Evolutionary conservation across 2,888 invertebrate genomes (phyloP).

Genomic region (Molanna angustata): DNA sequence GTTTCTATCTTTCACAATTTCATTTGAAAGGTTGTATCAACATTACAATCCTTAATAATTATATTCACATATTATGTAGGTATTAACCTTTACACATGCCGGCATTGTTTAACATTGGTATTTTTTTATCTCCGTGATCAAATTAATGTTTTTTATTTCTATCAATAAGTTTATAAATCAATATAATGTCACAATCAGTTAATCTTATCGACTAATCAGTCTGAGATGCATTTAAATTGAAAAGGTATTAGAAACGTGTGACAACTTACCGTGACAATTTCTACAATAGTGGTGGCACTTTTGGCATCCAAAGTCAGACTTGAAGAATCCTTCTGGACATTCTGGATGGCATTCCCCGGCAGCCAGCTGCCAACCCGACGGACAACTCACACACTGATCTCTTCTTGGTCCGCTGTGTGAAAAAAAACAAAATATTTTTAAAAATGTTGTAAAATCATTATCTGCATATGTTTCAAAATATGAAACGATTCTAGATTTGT

Average conservation of each 20-base stretch:
- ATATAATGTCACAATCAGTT: background rate
- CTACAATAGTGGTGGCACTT: constrained; percentile 88
- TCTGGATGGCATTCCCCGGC: constrained; percentile 83
- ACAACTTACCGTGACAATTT: constrained; percentile 81
- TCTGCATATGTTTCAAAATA: no score
- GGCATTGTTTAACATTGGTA: no score
- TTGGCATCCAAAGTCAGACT: constrained; percentile 77
- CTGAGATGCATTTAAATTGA: background rate
- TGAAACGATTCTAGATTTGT: no score
- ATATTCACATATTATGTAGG: no score
- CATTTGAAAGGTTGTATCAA: no score
- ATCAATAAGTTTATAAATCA: background rate
- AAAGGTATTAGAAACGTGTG: no score
- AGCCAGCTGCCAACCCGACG: constrained; percentile 74
- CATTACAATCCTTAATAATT: no score
- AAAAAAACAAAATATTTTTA: constrained; percentile 2
- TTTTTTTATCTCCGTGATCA: no score
- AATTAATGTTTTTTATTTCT: no score
- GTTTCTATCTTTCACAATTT: no score
- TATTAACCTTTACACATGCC: no score
- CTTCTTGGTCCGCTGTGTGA: constrained; percentile 70
- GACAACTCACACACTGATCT: constrained; percentile 83
- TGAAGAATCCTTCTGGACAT: constrained; percentile 85
- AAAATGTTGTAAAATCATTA: no score
- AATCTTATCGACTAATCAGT: background rate